A percentile compares a stretch with the other conserved stretches of the same genome.
Evolutionary conservation across 2,113 vertebrate species (phyloP).

Genomic region (Callorhinus ursinus): DNA sequence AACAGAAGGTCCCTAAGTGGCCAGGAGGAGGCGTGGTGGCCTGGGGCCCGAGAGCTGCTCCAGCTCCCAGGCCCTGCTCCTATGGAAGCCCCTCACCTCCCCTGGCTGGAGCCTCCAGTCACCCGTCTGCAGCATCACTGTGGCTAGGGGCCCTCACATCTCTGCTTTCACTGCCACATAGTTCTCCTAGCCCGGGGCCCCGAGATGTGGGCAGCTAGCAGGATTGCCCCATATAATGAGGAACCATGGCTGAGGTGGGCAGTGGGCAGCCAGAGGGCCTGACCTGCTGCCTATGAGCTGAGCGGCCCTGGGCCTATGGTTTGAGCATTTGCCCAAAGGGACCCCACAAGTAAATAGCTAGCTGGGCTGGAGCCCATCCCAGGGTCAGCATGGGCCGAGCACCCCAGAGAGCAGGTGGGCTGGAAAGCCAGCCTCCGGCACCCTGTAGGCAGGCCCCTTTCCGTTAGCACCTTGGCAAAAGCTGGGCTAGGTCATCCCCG

Average conservation of each 20-base stretch:
- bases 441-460: too few relatives aligned
- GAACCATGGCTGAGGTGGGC: rapidly evolving
- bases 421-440: not conserved
- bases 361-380: not conserved
- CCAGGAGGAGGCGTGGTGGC: not conserved
- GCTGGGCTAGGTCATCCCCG: not conserved
- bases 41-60: not conserved
- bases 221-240: not conserved
- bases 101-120: not conserved
- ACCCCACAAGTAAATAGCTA: not conserved
- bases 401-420: not conserved
- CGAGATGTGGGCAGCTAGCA: rapidly evolving
- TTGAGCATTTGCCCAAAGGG: not conserved
- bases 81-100: not conserved
- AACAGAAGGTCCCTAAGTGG: not conserved
- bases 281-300: not conserved
- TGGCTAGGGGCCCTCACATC: too few relatives aligned
- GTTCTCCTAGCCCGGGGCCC: not conserved
- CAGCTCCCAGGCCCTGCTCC: not conserved
- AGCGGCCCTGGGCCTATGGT: not conserved
- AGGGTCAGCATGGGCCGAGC: rapidly evolving
- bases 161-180: rapidly evolving
- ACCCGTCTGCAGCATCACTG: rapidly evolving
- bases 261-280: not conserved
- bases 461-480: not conserved